A percentile compares a stretch with the other conserved stretches of the same genome.
Evolutionary conservation across 2,888 invertebrate genomes (phyloP).

Genomic region (Drosophila colorata): DNA sequence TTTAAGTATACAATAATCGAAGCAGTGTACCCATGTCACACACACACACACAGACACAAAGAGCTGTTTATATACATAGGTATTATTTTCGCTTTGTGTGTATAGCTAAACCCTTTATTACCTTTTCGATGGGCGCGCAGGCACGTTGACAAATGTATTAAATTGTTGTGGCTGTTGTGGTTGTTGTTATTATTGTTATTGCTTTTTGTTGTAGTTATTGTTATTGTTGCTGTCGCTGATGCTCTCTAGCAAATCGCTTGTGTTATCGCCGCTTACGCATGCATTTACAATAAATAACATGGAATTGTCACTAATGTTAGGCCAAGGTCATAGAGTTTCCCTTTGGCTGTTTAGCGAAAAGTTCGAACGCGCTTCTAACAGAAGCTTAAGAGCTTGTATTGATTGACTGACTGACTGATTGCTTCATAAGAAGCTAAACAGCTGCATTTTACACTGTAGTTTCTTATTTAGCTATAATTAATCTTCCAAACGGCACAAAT

Average conservation of each 20-base stretch:
- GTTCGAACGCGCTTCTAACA: neutral
- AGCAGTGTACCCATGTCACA: neutral
- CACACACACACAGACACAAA: neutral
- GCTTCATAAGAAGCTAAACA: neutral
- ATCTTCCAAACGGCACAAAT: too few species aligned
- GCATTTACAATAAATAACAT: conserved; percentile 60
- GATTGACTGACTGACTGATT: neutral
- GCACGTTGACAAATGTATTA: conserved; percentile 36
- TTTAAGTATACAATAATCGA: too few species aligned
- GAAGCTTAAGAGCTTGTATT: neutral
- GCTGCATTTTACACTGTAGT: too few species aligned
- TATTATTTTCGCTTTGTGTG: conserved; percentile 29
- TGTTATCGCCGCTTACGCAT: conserved; percentile 51
- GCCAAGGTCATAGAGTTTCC: conserved; percentile 35
- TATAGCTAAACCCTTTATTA: conserved; percentile 60
- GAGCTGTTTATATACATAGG: neutral
- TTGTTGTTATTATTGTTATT: conserved; percentile 9
- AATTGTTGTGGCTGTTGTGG: conserved; percentile 30
- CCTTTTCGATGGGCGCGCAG: conserved; percentile 32
- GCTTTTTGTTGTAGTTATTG: conserved; percentile 17
- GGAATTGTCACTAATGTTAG: conserved; percentile 40
- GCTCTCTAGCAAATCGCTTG: conserved; percentile 43
- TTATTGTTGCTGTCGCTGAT: conserved; percentile 12
- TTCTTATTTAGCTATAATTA: too few species aligned
- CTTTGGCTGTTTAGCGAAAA: conserved; percentile 32